A percentile compares a stretch with the other conserved stretches of the same genome.
These are phyloP conservation scores for Odocoileus hemionus DNA, from an alignment of 2,113 vertebrate genomes.

Conservation along the genomic window DNA sequence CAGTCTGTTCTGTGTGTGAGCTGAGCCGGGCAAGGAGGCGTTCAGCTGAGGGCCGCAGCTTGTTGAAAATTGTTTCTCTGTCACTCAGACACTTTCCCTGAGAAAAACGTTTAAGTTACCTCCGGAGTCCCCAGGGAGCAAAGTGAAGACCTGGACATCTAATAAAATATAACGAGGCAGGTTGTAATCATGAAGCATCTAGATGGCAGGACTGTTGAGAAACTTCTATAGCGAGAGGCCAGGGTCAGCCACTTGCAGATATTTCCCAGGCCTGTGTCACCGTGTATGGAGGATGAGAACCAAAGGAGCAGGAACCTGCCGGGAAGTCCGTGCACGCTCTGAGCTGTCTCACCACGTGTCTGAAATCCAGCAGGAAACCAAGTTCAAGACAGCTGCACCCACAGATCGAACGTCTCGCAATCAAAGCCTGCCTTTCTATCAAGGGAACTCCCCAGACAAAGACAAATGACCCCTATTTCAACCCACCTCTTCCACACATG, in stretches of 20 bases:
- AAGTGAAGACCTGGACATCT: neutral
- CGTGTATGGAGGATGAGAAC: accelerated
- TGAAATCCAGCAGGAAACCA: neutral
- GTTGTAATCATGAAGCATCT: constrained; percentile 48
- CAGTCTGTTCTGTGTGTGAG: neutral
- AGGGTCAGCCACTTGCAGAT: neutral
- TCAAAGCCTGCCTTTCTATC: neutral
- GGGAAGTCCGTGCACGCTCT: accelerated
- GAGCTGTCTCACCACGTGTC: accelerated
- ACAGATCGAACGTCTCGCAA: neutral
- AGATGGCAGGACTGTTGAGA: neutral
- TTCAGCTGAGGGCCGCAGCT: neutral
- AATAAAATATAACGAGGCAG: constrained; percentile 63
- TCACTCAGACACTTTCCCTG: neutral
- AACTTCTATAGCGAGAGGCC: neutral
- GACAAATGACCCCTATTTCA: neutral
- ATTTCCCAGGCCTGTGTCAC: neutral
- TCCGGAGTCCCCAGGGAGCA: neutral
- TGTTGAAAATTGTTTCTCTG: neutral
- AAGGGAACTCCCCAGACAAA: neutral
- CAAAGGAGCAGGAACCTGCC: too few species aligned
- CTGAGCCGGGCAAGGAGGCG: neutral
- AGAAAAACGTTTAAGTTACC: neutral
- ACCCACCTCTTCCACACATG: neutral
- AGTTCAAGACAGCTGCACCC: neutral